Conservation (phyloP, 2,113 vertebrate species). For the Castor canadensis region DNA sequence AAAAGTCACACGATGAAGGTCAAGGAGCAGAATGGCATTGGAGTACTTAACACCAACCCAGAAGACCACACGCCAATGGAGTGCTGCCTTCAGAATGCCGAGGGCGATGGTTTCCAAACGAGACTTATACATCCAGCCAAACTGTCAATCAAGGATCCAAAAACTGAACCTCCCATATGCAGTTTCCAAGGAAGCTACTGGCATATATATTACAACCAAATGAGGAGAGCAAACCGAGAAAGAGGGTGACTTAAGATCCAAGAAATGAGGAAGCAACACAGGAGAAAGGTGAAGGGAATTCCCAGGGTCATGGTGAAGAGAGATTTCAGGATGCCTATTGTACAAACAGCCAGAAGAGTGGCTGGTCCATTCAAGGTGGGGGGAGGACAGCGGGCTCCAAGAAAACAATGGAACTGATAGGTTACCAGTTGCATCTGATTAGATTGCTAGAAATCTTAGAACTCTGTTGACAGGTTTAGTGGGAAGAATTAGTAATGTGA, state of each 20-base stretch:
- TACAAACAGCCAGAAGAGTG: not conserved
- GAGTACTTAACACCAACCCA: constrained; percentile 54
- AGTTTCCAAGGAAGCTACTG: constrained; percentile 77
- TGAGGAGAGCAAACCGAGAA: constrained; percentile 48
- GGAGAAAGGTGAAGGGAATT: constrained; percentile 33
- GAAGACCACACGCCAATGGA: constrained; percentile 60
- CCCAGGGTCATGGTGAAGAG: not conserved
- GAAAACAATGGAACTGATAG: not conserved
- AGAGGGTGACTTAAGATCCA: constrained; percentile 11
- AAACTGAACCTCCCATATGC: constrained; percentile 75
- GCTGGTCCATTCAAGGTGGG: not conserved
- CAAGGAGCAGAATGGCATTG: constrained; percentile 17
- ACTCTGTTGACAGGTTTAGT: not conserved
- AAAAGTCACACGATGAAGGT: constrained; percentile 30
- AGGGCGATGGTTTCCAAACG: constrained; percentile 64
- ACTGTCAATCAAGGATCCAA: constrained; percentile 74
- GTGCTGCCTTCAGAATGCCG: constrained; percentile 67
- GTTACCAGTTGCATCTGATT: not conserved
- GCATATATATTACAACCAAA: constrained; percentile 64
- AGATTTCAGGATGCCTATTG: not conserved
- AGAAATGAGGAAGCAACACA: constrained; percentile 24
- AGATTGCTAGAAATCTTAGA: not conserved
- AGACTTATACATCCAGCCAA: constrained; percentile 68
- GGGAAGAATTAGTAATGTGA: not conserved
- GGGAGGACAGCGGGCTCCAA: not conserved